A percentile compares a stretch with the other conserved stretches of the same genome.
phyloP scores from a whole-genome alignment of 2,113 vertebrate species.

The Sigmodon hispidus region DNA sequence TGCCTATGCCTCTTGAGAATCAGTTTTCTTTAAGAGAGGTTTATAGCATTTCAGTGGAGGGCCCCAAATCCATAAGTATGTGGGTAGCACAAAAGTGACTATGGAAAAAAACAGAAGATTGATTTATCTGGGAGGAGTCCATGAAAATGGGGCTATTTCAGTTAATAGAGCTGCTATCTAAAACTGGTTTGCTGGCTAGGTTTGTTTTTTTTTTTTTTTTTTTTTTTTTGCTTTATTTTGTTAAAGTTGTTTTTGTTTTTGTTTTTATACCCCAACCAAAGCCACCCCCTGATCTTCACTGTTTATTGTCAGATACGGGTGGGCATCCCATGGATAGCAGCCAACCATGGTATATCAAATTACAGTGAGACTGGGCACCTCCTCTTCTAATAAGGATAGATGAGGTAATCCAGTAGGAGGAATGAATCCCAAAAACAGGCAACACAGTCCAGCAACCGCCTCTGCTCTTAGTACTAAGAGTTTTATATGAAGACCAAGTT shows the following conservation, averaged over 20 bases:
- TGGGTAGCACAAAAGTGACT: background rate
- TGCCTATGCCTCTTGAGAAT: background rate
- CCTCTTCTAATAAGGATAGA: background rate
- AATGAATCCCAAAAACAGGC: background rate
- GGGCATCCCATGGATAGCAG: background rate
- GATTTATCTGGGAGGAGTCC: background rate
- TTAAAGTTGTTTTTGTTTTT: background rate
- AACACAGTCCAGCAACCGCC: background rate
- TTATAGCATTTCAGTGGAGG: background rate
- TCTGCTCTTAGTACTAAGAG: background rate
- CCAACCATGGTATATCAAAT: background rate
- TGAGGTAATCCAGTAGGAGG: background rate
- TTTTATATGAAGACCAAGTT: background rate
- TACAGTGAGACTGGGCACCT: background rate
- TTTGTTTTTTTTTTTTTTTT: too few species aligned
- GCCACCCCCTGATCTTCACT: background rate
- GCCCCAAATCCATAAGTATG: background rate
- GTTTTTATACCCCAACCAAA: background rate
- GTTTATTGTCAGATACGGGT: background rate
- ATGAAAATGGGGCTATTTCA: constrained; percentile 21
- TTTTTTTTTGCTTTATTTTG: background rate
- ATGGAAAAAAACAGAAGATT: background rate
- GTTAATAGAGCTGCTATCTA: background rate
- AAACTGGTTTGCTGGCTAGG: background rate
- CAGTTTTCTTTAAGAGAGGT: background rate